A percentile compares a stretch with the other conserved stretches of the same genome.
Conservation (phyloP, 1,140 invertebrate species). For the Antheraea pernyi region DNA sequence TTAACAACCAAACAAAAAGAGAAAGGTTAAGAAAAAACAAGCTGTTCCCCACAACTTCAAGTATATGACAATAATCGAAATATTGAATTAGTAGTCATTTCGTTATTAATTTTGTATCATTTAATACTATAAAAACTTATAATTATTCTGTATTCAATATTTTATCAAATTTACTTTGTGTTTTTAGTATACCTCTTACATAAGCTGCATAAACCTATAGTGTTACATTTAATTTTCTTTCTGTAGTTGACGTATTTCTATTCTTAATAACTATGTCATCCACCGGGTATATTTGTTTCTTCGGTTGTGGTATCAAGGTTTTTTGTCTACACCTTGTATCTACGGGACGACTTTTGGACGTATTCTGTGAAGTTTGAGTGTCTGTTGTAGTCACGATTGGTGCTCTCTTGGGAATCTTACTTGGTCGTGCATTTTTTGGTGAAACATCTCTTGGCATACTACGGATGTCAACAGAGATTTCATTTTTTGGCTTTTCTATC, state of each 20-base stretch:
- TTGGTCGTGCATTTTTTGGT: conserved; percentile 29
- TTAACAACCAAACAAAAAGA: too few species aligned
- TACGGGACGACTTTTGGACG: not conserved
- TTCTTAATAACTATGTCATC: conserved; percentile 39
- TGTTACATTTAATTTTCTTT: conserved; percentile 40
- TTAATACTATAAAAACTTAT: too few species aligned
- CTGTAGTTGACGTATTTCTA: conserved; percentile 3
- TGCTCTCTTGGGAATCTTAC: conserved; percentile 46
- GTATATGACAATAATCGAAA: too few species aligned
- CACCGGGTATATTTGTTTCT: conserved; percentile 19
- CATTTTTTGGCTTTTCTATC: conserved; percentile 37
- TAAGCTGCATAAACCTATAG: conserved; percentile 13
- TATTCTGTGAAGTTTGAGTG: not conserved
- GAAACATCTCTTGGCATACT: conserved; percentile 9
- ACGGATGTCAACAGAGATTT: conserved; percentile 34
- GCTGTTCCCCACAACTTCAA: too few species aligned
- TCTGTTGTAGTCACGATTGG: conserved; percentile 8
- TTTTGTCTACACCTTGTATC: conserved; percentile 9
- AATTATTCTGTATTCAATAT: conserved; percentile 7
- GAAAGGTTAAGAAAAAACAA: too few species aligned
- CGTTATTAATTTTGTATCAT: too few species aligned
- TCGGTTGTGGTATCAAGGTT: conserved; percentile 26
- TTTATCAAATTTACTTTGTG: not conserved
- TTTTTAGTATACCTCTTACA: not conserved
- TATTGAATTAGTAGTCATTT: too few species aligned